Evolutionary conservation across 2,888 invertebrate genomes (phyloP).

Genomic region (Coenonympha arcania): DNA sequence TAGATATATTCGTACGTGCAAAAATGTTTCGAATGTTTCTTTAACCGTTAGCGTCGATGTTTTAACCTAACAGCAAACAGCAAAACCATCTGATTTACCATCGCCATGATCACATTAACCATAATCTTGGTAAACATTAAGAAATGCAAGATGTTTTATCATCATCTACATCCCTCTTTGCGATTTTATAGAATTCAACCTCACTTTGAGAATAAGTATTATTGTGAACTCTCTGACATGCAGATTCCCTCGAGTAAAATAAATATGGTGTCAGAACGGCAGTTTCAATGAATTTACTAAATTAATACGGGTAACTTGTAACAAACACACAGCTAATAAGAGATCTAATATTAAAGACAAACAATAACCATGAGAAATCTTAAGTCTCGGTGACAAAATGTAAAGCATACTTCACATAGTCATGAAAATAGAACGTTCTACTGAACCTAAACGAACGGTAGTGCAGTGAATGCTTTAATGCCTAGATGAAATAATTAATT

Average conservation of each 20-base stretch:
- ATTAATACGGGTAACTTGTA: background rate
- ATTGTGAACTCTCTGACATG: no score
- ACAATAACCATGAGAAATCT: background rate
- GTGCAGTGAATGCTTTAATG: background rate
- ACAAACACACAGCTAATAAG: background rate
- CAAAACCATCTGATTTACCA: slow-evolving; percentile 13
- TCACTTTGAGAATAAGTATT: no score
- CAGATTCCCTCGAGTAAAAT: no score
- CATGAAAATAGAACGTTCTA: background rate
- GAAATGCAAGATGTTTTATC: no score
- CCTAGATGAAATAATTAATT: background rate
- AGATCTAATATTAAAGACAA: background rate
- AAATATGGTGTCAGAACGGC: no score
- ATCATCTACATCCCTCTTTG: no score
- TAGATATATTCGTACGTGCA: slow-evolving; percentile 20
- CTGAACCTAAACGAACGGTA: background rate
- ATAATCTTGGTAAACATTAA: background rate
- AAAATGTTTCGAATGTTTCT: slow-evolving; percentile 18
- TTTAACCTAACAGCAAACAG: slow-evolving; percentile 11
- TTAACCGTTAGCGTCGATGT: slow-evolving; percentile 15
- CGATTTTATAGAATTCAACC: no score
- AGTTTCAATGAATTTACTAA: no score
- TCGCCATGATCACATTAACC: background rate
- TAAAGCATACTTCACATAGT: background rate
- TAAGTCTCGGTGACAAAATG: background rate